Conservation (phyloP, 2,797 vertebrate species). For the Ataeniobius toweri region DNA sequence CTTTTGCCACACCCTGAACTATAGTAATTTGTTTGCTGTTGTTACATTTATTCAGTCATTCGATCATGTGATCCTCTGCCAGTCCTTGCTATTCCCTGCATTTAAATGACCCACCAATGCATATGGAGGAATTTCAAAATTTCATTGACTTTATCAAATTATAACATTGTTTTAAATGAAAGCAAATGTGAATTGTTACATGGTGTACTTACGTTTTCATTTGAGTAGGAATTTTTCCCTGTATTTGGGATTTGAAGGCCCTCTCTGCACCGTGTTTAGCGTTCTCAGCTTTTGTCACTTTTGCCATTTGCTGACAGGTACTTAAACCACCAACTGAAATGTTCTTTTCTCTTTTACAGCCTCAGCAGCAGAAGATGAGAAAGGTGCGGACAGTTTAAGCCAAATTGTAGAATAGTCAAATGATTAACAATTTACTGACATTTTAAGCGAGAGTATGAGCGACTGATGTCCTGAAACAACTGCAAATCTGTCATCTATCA, state of each 20-base stretch:
- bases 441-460: conserved; percentile 40
- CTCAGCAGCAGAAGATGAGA: conserved; percentile 46
- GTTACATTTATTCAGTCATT: too few relatives aligned
- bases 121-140: too few relatives aligned
- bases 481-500: conserved; percentile 43
- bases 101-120: too few relatives aligned
- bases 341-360: conserved; percentile 40
- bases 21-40: too few relatives aligned
- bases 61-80: too few relatives aligned
- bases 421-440: conserved; percentile 23
- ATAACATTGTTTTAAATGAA: not conserved
- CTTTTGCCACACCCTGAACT: too few relatives aligned
- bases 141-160: too few relatives aligned
- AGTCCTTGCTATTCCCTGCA: too few relatives aligned
- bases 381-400: conserved; percentile 62
- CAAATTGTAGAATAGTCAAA: conserved; percentile 16
- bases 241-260: not conserved
- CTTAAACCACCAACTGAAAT: conserved; percentile 16
- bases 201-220: not conserved
- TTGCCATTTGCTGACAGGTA: conserved; percentile 34
- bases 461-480: conserved; percentile 36
- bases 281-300: not conserved
- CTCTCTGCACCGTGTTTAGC: not conserved
- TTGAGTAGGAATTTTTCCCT: too few relatives aligned
- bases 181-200: not conserved